Conservation (phyloP, 2,797 vertebrate genomes). For the Gallinago nigripennis region DNA sequence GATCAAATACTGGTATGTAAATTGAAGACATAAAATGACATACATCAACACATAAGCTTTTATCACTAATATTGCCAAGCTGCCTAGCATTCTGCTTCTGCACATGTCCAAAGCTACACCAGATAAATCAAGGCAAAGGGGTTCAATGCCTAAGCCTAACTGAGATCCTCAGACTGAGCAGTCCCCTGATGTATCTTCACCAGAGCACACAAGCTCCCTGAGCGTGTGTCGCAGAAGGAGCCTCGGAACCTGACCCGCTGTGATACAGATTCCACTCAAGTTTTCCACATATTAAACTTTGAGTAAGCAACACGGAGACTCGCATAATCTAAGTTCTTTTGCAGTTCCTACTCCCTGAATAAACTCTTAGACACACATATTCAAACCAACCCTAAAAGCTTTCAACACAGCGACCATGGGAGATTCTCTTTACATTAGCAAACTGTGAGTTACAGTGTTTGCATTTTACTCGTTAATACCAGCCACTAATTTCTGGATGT, state of each 20-base stretch:
- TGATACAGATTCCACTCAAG: not conserved
- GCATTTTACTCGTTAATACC: not conserved
- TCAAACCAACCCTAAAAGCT: not conserved
- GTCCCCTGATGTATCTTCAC: not conserved
- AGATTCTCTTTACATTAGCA: not conserved
- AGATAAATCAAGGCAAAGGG: not conserved
- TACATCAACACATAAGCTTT: not conserved
- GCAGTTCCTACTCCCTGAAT: not conserved
- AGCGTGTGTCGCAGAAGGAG: not conserved
- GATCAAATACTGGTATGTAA: not conserved
- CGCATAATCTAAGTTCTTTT: not conserved
- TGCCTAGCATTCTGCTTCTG: not conserved
- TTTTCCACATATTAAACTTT: not conserved
- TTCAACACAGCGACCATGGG: not conserved
- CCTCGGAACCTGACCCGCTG: not conserved
- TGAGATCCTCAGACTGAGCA: not conserved
- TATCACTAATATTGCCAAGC: not conserved
- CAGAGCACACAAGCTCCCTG: not conserved
- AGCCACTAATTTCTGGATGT: not conserved
- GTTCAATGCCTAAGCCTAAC: not conserved
- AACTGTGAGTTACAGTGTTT: not conserved
- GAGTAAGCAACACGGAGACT: not conserved
- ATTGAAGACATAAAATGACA: not conserved
- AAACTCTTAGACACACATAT: not conserved
- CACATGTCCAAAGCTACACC: not conserved